These are phyloP conservation scores for Torymus auratus DNA, from an alignment of 2,888 invertebrate genomes.

Conservation along the genomic window DNA sequence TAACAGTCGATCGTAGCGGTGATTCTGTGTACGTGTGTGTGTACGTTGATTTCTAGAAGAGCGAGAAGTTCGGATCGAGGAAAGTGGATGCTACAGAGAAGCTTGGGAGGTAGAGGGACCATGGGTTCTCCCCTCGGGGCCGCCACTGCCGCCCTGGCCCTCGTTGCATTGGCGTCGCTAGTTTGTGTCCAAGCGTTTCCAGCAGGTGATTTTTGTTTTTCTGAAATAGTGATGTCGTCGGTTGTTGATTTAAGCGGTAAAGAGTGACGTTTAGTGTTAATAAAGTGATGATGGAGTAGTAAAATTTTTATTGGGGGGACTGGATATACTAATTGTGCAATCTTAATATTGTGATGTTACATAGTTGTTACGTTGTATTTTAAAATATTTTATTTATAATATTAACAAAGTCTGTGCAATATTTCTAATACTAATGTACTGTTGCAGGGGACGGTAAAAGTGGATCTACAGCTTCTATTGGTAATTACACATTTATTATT, in stretches of 20 bases:
- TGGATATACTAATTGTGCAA: too few species aligned
- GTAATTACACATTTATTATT: constrained; percentile 13
- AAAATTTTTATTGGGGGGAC: too few species aligned
- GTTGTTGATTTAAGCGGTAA: neutral
- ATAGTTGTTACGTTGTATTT: too few species aligned
- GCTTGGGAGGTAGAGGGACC: too few species aligned
- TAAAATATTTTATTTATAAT: too few species aligned
- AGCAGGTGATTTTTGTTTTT: constrained; percentile 50
- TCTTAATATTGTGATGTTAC: too few species aligned
- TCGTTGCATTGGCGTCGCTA: constrained; percentile 18
- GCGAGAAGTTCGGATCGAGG: neutral
- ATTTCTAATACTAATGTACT: neutral
- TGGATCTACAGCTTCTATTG: constrained; percentile 9
- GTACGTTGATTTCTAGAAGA: constrained; percentile 11
- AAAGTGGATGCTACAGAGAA: neutral
- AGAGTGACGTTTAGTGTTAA: constrained; percentile 19
- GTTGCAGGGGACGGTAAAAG: constrained; percentile 30
- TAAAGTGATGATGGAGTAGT: constrained; percentile 1
- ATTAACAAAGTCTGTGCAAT: neutral
- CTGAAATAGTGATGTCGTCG: neutral
- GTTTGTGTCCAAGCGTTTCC: constrained; percentile 26
- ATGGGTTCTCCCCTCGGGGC: constrained; percentile 42
- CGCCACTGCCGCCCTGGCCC: constrained; percentile 39
- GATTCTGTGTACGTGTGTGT: constrained; percentile 27
- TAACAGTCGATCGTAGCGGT: constrained; percentile 37